Evolutionary conservation across 2,888 invertebrate species (phyloP).

Genomic region (Colostygia pectinataria): DNA sequence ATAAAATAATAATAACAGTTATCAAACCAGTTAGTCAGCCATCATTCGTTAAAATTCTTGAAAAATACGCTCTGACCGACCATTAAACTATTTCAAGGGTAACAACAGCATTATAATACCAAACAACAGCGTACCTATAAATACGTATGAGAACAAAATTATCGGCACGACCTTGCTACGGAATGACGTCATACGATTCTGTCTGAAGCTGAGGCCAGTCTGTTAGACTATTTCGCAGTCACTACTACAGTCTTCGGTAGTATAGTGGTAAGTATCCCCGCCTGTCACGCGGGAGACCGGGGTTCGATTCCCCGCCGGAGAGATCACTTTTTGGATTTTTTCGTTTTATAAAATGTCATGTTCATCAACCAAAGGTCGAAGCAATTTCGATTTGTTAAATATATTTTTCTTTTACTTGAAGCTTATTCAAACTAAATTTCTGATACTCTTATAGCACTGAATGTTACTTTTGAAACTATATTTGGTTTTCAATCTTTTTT

Average conservation of each 20-base stretch:
- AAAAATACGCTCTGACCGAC: constrained; percentile 1
- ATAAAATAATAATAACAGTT: neutral
- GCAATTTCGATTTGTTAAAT: no score
- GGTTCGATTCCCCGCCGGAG: constrained; percentile 84
- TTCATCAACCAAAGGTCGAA: neutral
- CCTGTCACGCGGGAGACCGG: constrained; percentile 84
- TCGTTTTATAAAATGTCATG: constrained; percentile 12
- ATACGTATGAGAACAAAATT: constrained; percentile 15
- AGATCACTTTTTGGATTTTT: constrained; percentile 33
- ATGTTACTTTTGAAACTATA: no score
- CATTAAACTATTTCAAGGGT: constrained; percentile 15
- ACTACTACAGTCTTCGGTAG: constrained; percentile 67
- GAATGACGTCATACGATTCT: constrained; percentile 9
- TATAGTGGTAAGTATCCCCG: constrained; percentile 84
- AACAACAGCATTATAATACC: constrained; percentile 9
- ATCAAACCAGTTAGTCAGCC: neutral
- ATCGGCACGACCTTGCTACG: constrained; percentile 8
- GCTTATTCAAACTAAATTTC: no score
- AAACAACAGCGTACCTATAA: constrained; percentile 7
- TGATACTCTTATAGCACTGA: no score
- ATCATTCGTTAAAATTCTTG: neutral
- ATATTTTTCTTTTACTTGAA: no score
- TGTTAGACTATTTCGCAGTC: constrained; percentile 1
- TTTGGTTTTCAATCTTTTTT: no score
- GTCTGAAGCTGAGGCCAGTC: neutral